These are phyloP conservation scores for Hypomecis punctinalis DNA, from an alignment of 2,888 invertebrate species.

Conservation along the genomic window DNA sequence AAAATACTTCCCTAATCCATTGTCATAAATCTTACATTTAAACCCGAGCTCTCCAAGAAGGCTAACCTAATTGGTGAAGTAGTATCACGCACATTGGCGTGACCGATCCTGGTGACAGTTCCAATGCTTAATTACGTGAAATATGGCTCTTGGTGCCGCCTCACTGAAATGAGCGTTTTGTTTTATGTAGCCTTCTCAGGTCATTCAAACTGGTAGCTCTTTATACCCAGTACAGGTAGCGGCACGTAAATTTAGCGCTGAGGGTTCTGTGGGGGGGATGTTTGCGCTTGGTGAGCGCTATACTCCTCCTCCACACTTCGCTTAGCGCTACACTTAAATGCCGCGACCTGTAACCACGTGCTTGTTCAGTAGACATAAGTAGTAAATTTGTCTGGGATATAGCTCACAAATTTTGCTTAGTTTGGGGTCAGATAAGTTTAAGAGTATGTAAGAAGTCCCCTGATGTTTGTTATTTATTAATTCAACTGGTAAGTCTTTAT, in stretches of 20 bases:
- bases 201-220: neutral
- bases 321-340: neutral
- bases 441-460: no score
- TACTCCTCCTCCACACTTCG: no score
- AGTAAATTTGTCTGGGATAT: no score
- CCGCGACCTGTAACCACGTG: neutral
- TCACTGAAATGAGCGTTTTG: slow-evolving; percentile 27
- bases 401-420: no score
- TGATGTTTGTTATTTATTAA: no score
- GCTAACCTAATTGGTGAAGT: slow-evolving; percentile 62
- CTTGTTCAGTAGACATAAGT: no score
- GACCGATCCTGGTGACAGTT: slow-evolving; percentile 66
- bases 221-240: neutral
- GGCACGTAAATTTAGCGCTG: neutral
- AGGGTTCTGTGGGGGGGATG: no score
- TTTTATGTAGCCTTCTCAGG: slow-evolving; percentile 24
- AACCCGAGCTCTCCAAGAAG: slow-evolving; percentile 54
- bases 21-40: slow-evolving; percentile 32
- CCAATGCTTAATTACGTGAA: slow-evolving; percentile 68
- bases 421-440: no score
- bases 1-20: slow-evolving; percentile 11
- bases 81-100: slow-evolving; percentile 66
- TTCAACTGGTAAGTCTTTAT: no score
- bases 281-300: no score
- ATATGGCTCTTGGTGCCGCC: slow-evolving; percentile 58